phyloP scores from a whole-genome alignment of 2,797 vertebrate genomes.

The Melanotaenia nigrans region DNA sequence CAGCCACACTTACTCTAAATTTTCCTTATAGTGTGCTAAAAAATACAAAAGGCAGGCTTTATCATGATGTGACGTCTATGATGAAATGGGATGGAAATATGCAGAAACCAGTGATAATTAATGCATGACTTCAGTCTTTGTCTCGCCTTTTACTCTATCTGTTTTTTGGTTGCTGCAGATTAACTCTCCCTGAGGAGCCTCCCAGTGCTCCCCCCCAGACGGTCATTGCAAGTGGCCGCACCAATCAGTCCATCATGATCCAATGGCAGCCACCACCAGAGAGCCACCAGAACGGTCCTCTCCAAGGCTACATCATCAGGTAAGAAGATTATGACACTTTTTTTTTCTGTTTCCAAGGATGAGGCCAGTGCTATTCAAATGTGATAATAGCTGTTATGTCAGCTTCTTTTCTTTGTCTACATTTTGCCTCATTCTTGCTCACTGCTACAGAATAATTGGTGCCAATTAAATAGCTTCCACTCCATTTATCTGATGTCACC shows the following conservation, averaged over 20 bases:
- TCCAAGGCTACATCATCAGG: conserved; percentile 97
- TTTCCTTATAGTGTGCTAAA: conserved; percentile 44
- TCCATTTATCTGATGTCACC: conserved; percentile 61
- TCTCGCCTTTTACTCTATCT: conserved; percentile 32
- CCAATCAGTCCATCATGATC: conserved; percentile 99
- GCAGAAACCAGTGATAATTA: conserved; percentile 67
- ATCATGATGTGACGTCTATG: conserved; percentile 64
- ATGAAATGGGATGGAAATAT: conserved; percentile 78
- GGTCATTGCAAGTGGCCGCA: conserved; percentile 94
- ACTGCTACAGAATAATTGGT: conserved; percentile 64
- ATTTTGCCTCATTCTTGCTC: conserved; percentile 48
- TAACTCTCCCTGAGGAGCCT: conserved; percentile 95
- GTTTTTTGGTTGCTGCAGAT: conserved; percentile 71
- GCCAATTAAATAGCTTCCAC: conserved; percentile 66
- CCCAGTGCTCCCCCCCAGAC: conserved; percentile 96
- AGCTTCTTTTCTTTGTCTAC: conserved; percentile 46
- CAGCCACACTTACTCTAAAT: conserved; percentile 30
- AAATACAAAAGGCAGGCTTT: conserved; percentile 42
- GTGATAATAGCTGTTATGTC: conserved; percentile 64
- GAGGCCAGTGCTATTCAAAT: conserved; percentile 48
- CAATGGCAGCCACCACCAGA: conserved; percentile 97
- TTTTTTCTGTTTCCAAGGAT: conserved; percentile 24
- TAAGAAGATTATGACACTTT: conserved; percentile 65
- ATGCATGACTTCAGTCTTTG: conserved; percentile 55
- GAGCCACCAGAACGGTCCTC: conserved; percentile 94